Evolutionary conservation across 2,888 invertebrate genomes (phyloP).

Genomic region (Noctua janthe): DNA sequence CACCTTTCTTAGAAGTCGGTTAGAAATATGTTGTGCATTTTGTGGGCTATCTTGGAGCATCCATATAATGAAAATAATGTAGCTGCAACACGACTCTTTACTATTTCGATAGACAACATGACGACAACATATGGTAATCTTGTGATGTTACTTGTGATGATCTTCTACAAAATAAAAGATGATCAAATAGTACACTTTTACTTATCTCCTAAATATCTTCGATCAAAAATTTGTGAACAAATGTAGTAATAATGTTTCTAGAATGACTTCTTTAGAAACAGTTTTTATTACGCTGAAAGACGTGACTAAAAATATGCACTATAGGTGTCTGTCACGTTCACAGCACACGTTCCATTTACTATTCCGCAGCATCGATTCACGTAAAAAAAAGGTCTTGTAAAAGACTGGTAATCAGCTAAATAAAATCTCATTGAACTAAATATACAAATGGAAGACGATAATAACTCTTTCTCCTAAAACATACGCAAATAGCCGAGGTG

Average conservation of each 20-base stretch:
- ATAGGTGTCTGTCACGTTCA: not conserved
- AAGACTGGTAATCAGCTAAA: conserved; percentile 14
- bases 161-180: conserved; percentile 1
- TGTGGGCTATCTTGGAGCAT: not conserved
- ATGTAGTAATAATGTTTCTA: conserved; percentile 2
- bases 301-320: not conserved
- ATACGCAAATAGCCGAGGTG: conserved; percentile 12
- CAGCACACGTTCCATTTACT: conserved; percentile 12
- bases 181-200: conserved; percentile 9
- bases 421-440: conserved; percentile 41
- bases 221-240: conserved; percentile 15
- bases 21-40: not conserved
- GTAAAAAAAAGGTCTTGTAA: conserved; percentile 3
- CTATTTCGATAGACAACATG: not conserved
- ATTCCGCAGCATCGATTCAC: not conserved
- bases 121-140: conserved; percentile 3
- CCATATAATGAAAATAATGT: not conserved
- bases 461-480: conserved; percentile 17
- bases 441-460: conserved; percentile 14
- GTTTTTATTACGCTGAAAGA: not conserved
- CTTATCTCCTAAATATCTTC: conserved; percentile 11
- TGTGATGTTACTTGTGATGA: conserved; percentile 39
- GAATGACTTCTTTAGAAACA: conserved; percentile 7
- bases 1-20: not conserved
- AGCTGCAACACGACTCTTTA: conserved; percentile 10